A percentile compares a stretch with the other conserved stretches of the same genome.
Conservation (phyloP, 64 coral and sea anemone genomes). For the Acropora tenuis region DNA sequence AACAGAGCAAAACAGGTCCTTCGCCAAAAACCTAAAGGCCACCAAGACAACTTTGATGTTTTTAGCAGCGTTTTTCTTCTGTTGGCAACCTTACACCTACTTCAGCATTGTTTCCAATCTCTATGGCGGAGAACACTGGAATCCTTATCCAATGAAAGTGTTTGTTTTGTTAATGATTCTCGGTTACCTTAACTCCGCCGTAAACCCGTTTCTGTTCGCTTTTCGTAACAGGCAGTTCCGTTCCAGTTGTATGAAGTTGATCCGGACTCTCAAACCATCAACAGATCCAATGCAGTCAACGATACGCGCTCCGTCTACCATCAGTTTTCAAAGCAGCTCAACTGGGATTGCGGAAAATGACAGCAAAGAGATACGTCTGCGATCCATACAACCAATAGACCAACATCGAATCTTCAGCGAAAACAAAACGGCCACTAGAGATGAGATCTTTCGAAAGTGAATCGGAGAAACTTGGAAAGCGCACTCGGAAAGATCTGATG, state of each 20-base stretch:
- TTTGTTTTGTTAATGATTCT: constrained; percentile 34
- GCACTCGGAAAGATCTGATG: too few species aligned
- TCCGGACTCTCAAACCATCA: background rate
- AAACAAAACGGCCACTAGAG: background rate
- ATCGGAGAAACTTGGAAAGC: too few species aligned
- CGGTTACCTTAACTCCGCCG: constrained; percentile 58
- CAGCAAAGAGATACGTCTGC: background rate
- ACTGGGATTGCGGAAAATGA: background rate
- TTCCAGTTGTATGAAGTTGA: background rate
- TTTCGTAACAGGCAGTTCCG: constrained; percentile 29
- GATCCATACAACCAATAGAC: background rate
- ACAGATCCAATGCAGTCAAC: background rate
- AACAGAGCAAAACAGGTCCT: background rate
- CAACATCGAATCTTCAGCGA: background rate
- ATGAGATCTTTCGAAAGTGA: background rate
- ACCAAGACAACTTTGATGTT: constrained; percentile 72
- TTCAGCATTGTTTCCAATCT: constrained; percentile 12
- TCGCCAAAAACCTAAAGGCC: constrained; percentile 43
- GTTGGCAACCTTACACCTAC: constrained; percentile 50
- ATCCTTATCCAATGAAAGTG: background rate
- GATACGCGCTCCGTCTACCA: background rate
- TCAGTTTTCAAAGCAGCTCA: background rate
- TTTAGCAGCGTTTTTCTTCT: constrained; percentile 46
- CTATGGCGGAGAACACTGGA: background rate
- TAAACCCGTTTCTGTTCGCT: constrained; percentile 64